Conservation (phyloP, 2,797 vertebrate species). For the Lycodopsis pacificus region DNA sequence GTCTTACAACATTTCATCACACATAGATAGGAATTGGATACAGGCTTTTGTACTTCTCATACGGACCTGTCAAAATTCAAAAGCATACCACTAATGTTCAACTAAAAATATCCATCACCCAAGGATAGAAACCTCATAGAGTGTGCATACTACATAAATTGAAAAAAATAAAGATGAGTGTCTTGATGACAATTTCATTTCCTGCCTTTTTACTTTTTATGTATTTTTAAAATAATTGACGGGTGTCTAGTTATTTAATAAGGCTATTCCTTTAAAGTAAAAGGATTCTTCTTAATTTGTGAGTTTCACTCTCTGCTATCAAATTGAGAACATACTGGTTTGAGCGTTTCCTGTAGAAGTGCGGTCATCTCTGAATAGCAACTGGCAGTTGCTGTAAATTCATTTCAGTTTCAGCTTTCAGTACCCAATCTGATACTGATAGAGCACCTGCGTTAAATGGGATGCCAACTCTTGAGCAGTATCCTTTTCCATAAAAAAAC, state of each 20-base stretch:
- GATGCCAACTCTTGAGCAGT: background rate
- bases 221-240: background rate
- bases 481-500: too few species aligned
- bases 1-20: background rate
- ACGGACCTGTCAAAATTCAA: background rate
- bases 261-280: background rate
- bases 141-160: background rate
- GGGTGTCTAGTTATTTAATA: background rate
- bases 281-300: background rate
- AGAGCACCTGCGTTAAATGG: background rate
- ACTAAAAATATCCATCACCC: background rate
- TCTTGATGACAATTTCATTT: background rate
- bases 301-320: background rate
- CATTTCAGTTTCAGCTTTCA: conserved; percentile 31
- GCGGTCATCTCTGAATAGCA: background rate
- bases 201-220: background rate
- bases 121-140: background rate
- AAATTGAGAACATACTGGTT: background rate
- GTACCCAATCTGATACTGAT: background rate
- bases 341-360: background rate
- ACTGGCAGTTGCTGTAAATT: background rate
- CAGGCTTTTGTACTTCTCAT: background rate
- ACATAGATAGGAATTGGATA: background rate
- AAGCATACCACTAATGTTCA: background rate
- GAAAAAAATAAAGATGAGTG: background rate